Percentiles rank a stretch among this genome's conserved stretches.
phyloP scores from a whole-genome alignment of 2,113 vertebrate genomes.

The Marmota flaviventris region DNA sequence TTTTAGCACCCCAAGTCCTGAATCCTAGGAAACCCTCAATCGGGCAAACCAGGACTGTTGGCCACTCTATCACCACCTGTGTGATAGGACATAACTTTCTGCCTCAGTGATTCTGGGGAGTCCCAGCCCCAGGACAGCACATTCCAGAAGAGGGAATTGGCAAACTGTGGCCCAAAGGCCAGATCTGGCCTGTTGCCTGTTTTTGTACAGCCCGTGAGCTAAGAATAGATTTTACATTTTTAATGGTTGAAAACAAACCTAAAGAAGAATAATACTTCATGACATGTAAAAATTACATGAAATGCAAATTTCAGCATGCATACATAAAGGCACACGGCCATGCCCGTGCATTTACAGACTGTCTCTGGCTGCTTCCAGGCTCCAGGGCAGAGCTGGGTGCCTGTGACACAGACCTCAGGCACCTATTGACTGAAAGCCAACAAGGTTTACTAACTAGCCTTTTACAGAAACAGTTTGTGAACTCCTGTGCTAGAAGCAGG shows the following conservation, averaged over 20 bases:
- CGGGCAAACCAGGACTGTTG: neutral
- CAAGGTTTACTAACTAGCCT: neutral
- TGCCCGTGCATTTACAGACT: neutral
- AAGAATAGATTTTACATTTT: conserved; percentile 70
- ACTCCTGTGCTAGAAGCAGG: neutral
- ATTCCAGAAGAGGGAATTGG: conserved; percentile 53
- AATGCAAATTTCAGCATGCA: conserved; percentile 64
- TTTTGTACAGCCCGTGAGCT: conserved; percentile 55
- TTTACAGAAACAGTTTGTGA: neutral
- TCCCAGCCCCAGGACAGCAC: neutral
- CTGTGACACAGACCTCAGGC: neutral
- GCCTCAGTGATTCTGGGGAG: conserved; percentile 10
- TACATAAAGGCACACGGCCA: conserved; percentile 8
- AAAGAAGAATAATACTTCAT: conserved; percentile 58
- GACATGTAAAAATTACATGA: conserved; percentile 57
- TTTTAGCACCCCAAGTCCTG: conserved; percentile 40
- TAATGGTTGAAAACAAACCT: conserved; percentile 67
- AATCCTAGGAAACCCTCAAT: conserved; percentile 28
- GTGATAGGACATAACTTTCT: neutral
- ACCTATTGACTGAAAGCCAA: neutral
- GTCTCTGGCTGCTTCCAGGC: neutral
- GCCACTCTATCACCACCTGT: neutral
- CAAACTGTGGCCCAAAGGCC: conserved; percentile 45
- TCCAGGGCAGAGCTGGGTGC: neutral
- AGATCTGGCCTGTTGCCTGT: conserved; percentile 43